Evolutionary conservation across 2,113 vertebrate species (phyloP).

Genomic region (Anser brachyrhynchus): DNA sequence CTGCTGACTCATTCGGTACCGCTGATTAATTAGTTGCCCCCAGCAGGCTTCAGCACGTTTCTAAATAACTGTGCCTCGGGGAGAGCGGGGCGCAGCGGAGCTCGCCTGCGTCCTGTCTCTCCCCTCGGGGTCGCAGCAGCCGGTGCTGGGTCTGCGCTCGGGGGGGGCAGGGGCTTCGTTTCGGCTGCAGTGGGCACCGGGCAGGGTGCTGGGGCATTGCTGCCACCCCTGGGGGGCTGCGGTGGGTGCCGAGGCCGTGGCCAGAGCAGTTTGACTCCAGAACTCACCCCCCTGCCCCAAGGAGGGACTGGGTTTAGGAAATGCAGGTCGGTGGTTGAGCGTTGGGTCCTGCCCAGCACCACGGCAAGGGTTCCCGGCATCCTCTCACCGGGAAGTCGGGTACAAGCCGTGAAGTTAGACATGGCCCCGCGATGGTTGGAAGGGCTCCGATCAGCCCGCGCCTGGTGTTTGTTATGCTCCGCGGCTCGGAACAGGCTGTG

Average conservation of each 20-base stretch:
- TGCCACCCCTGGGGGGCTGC: too few relatives aligned
- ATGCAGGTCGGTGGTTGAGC: neutral
- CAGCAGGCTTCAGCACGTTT: neutral
- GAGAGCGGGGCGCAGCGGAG: neutral
- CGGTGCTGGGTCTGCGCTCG: too few relatives aligned
- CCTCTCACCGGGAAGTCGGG: too few relatives aligned
- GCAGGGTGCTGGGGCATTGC: too few relatives aligned
- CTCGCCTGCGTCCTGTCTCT: neutral
- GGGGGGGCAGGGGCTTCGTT: too few relatives aligned
- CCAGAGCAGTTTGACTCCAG: neutral
- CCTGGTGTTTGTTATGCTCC: neutral
- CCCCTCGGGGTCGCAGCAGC: too few relatives aligned
- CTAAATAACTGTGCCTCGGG: neutral
- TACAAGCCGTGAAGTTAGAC: too few relatives aligned
- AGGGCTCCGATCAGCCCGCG: accelerated
- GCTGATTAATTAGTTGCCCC: neutral
- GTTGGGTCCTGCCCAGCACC: neutral
- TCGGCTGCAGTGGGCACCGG: too few relatives aligned
- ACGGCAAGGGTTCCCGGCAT: too few relatives aligned
- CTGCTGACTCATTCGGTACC: neutral
- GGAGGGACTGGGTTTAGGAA: neutral
- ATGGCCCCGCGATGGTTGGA: accelerated
- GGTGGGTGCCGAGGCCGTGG: neutral
- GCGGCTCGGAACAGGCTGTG: accelerated
- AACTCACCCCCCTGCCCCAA: neutral